Percentiles rank a stretch among this genome's conserved stretches.
These are phyloP conservation scores for Nebria ingens DNA, from an alignment of 1,140 invertebrate species.

Conservation along the genomic window DNA sequence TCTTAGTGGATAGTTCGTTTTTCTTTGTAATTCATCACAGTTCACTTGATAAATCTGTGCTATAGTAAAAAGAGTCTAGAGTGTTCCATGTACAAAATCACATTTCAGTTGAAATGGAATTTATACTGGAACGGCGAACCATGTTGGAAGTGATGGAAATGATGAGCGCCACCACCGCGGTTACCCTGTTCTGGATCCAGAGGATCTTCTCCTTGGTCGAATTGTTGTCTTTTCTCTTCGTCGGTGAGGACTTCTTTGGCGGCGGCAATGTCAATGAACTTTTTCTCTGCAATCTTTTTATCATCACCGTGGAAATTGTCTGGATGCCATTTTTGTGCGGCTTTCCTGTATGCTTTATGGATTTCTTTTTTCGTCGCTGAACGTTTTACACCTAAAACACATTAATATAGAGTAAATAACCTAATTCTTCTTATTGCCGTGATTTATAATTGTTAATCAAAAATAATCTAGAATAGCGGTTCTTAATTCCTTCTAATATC, in stretches of 20 bases:
- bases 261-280: slow-evolving; percentile 97
- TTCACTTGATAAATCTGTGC: neutral
- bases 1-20: too few relatives aligned
- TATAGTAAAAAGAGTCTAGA: neutral
- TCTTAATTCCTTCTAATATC: too few relatives aligned
- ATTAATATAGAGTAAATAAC: too few relatives aligned
- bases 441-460: too few relatives aligned
- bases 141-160: slow-evolving; percentile 64
- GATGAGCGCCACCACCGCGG: slow-evolving; percentile 52
- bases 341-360: slow-evolving; percentile 91
- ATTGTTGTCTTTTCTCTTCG: slow-evolving; percentile 83
- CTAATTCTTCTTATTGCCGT: too few relatives aligned
- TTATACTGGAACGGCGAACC: slow-evolving; percentile 89
- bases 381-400: slow-evolving; percentile 62
- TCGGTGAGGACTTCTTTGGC: slow-evolving; percentile 88
- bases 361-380: slow-evolving; percentile 89
- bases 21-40: too few relatives aligned
- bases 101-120: slow-evolving; percentile 78
- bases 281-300: slow-evolving; percentile 94
- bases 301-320: slow-evolving; percentile 89
- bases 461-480: too few relatives aligned
- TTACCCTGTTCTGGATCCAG: slow-evolving; percentile 80
- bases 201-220: slow-evolving; percentile 93
- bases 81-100: slow-evolving; percentile 1
- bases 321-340: slow-evolving; percentile 98